Conservation (phyloP, 2,888 invertebrate species). For the Agrochola lota region DNA sequence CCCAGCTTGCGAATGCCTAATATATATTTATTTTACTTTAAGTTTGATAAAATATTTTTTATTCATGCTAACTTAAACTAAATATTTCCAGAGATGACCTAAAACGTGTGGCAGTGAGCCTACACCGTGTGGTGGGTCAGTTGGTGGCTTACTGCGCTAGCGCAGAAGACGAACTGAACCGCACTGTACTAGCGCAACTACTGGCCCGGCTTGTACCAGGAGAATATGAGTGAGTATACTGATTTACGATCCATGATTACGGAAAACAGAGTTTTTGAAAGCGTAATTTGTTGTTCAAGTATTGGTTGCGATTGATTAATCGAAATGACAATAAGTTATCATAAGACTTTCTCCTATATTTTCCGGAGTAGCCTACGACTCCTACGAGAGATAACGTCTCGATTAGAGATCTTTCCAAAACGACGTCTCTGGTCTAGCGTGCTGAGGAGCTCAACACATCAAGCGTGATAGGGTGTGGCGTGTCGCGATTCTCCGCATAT, state of each 20-base stretch:
- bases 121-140: constrained; percentile 92
- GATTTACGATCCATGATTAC: background rate
- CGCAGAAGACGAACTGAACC: constrained; percentile 95
- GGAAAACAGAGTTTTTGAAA: background rate
- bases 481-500: background rate
- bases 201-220: constrained; percentile 80
- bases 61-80: background rate
- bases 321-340: background rate
- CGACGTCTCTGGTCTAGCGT: background rate
- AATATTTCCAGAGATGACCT: constrained; percentile 90
- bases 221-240: constrained; percentile 67
- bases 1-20: background rate
- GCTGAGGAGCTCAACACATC: background rate
- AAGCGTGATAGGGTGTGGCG: background rate
- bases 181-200: constrained; percentile 92
- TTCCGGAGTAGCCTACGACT: background rate
- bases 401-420: background rate
- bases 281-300: background rate
- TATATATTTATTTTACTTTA: background rate
- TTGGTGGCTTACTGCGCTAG: constrained; percentile 93
- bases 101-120: constrained; percentile 91
- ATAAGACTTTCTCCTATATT: background rate
- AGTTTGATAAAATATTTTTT: background rate
- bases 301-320: background rate
- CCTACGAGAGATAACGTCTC: background rate